These are phyloP conservation scores for Erythrocercus mccallii DNA, from an alignment of 2,113 vertebrate genomes.

Conservation along the genomic window DNA sequence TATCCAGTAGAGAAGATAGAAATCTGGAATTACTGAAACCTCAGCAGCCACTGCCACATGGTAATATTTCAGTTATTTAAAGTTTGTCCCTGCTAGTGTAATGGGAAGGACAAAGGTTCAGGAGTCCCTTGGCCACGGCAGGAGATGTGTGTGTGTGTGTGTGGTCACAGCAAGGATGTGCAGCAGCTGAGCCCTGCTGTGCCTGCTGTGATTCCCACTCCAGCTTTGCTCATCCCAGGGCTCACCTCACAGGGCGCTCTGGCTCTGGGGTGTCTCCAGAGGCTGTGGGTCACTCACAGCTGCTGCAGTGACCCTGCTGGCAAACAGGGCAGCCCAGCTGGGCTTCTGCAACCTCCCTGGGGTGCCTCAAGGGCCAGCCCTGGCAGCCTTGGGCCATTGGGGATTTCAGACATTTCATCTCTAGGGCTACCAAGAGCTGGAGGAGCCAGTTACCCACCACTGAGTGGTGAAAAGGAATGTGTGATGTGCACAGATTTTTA, in stretches of 20 bases:
- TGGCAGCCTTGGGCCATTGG: too few relatives aligned
- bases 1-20: background rate
- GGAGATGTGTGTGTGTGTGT: accelerated
- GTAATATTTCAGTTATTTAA: background rate
- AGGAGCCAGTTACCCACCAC: background rate
- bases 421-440: background rate
- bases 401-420: background rate
- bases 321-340: background rate
- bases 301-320: background rate
- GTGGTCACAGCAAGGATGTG: accelerated
- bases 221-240: background rate
- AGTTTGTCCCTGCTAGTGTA: background rate
- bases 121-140: background rate
- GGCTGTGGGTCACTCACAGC: background rate
- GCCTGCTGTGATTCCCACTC: background rate
- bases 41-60: background rate
- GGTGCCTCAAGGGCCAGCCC: background rate
- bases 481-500: background rate
- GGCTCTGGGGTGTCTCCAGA: too few relatives aligned
- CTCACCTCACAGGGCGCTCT: background rate
- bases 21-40: background rate
- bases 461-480: background rate
- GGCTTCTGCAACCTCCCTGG: background rate
- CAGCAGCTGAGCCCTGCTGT: background rate
- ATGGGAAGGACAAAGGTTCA: background rate